Conservation (phyloP, 2,113 vertebrate genomes). For the Panthera leo region DNA sequence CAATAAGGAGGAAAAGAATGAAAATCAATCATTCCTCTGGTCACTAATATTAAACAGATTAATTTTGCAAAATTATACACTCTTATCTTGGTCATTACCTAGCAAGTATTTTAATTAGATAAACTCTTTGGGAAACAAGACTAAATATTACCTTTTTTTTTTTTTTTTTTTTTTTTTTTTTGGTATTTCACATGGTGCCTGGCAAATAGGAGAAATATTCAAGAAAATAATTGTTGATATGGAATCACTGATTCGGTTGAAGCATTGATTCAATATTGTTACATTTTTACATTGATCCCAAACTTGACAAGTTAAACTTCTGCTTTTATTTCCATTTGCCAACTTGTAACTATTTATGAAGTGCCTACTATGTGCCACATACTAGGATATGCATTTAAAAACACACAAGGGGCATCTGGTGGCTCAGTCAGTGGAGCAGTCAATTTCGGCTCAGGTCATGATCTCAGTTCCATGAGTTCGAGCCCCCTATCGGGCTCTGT, state of each 20-base stretch:
- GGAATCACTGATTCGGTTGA: neutral
- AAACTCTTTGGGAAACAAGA: neutral
- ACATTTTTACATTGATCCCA: neutral
- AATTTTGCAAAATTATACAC: neutral
- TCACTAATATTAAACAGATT: neutral
- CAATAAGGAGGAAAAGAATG: neutral
- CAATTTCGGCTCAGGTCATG: too few species aligned
- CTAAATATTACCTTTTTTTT: neutral
- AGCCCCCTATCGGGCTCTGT: too few species aligned
- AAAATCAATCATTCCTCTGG: neutral
- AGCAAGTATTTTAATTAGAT: neutral
- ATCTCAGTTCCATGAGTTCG: too few species aligned
- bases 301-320: conserved; percentile 6
- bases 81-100: neutral
- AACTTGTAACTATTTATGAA: neutral
- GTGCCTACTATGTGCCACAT: neutral
- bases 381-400: neutral
- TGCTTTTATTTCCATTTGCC: conserved; percentile 2
- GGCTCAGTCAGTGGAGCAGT: too few species aligned
- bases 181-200: neutral
- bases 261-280: neutral
- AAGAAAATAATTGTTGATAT: neutral
- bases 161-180: neutral
- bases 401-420: neutral
- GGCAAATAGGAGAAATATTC: neutral